These are phyloP conservation scores for Mormyrops boulengeri DNA, from an alignment of 2,797 vertebrate species.

Conservation along the genomic window DNA sequence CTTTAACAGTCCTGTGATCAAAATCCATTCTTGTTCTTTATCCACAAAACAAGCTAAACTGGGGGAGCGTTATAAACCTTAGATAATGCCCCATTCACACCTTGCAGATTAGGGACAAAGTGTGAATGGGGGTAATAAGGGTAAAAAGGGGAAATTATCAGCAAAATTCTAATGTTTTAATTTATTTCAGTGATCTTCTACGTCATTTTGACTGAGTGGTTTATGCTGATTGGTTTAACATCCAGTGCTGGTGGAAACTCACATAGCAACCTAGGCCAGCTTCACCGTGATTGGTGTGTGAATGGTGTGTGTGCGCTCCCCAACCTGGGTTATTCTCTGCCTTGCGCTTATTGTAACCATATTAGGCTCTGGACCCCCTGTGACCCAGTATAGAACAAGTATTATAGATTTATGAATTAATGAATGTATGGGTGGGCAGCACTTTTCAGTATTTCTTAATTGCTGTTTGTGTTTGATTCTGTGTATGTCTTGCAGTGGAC, in stretches of 20 bases:
- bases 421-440: neutral
- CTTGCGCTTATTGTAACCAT: neutral
- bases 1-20: neutral
- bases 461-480: neutral
- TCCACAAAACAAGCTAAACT: neutral
- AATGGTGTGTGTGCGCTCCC: neutral
- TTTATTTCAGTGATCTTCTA: neutral
- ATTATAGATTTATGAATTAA: neutral
- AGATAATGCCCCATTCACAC: neutral
- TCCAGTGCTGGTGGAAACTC: neutral
- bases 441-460: neutral
- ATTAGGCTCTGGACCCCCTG: neutral
- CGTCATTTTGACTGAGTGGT: neutral
- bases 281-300: neutral
- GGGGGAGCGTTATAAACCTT: neutral
- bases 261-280: neutral
- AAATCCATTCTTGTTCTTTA: neutral
- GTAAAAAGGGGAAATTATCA: neutral
- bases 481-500: neutral
- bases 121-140: neutral
- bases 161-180: neutral
- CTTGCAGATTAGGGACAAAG: neutral
- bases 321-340: neutral
- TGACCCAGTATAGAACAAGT: neutral
- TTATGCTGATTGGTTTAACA: neutral